Evolutionary conservation across 2,113 vertebrate genomes (phyloP).

Genomic region (Hipposideros armiger): DNA sequence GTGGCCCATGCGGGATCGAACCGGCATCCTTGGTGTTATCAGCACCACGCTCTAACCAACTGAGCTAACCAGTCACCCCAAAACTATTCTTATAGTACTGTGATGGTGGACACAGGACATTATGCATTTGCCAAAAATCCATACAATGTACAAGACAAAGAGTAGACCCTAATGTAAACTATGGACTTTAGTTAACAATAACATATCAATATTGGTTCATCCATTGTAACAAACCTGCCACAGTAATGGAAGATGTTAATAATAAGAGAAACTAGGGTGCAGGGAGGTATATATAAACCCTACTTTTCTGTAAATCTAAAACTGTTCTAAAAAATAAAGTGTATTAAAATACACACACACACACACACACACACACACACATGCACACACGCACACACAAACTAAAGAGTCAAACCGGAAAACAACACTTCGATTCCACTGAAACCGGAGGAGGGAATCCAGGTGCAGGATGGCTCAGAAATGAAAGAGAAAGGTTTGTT

Average conservation of each 20-base stretch:
- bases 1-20: too few species aligned
- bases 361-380: not conserved
- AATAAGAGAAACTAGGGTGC: not conserved
- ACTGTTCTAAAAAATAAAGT: not conserved
- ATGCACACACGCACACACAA: not conserved
- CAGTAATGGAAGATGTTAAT: not conserved
- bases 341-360: not conserved
- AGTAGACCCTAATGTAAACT: not conserved
- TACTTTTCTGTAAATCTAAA: not conserved
- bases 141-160: not conserved
- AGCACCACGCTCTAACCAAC: too few species aligned
- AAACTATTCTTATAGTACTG: not conserved
- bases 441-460: not conserved
- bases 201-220: not conserved
- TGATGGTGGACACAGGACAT: not conserved
- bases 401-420: not conserved
- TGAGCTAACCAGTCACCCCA: too few species aligned
- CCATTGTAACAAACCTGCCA: not conserved
- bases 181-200: not conserved
- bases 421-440: not conserved
- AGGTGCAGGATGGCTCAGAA: not conserved
- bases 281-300: not conserved
- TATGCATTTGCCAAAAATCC: not conserved
- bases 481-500: not conserved
- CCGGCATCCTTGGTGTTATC: too few species aligned